Conservation (phyloP, 2,113 vertebrate genomes). For the cat (Felis catus) region DNA sequence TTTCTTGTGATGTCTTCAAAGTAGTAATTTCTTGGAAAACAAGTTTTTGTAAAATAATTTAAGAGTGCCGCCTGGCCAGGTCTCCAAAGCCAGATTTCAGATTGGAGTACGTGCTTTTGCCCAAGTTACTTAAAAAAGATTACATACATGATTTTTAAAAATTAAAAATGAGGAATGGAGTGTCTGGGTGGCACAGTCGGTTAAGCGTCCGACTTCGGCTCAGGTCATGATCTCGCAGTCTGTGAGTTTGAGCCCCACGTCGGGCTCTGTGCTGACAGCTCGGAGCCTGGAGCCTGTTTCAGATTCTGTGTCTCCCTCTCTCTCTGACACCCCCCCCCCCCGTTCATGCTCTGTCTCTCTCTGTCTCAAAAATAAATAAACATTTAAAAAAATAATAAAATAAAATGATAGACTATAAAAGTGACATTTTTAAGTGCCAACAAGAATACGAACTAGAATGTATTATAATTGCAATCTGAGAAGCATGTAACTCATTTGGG, state of each 20-base stretch:
- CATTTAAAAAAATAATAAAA: neutral
- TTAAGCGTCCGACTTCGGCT: too few species aligned
- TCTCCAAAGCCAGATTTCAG: constrained; percentile 32
- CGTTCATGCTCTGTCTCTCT: too few species aligned
- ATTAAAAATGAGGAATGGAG: neutral
- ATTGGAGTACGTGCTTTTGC: neutral
- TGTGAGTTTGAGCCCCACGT: too few species aligned
- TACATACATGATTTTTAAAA: neutral
- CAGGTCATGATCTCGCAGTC: too few species aligned
- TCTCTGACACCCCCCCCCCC: too few species aligned
- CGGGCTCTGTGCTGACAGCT: too few species aligned
- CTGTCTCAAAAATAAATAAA: too few species aligned
- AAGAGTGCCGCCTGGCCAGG: neutral
- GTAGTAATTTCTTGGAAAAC: constrained; percentile 38
- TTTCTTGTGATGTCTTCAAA: constrained; percentile 24
- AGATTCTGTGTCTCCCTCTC: too few species aligned
- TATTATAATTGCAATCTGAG: neutral
- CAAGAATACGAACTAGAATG: neutral
- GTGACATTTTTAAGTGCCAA: neutral
- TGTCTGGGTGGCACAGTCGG: too few species aligned
- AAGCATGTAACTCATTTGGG: neutral
- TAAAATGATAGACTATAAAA: neutral
- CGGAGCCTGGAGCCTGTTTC: too few species aligned
- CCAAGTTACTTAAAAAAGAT: neutral
- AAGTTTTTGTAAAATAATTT: constrained; percentile 50